Evolutionary conservation across 2,888 invertebrate genomes (phyloP), one percentile per base, ranked within the genome.

Genomic region (Cinara cedri): DNA sequence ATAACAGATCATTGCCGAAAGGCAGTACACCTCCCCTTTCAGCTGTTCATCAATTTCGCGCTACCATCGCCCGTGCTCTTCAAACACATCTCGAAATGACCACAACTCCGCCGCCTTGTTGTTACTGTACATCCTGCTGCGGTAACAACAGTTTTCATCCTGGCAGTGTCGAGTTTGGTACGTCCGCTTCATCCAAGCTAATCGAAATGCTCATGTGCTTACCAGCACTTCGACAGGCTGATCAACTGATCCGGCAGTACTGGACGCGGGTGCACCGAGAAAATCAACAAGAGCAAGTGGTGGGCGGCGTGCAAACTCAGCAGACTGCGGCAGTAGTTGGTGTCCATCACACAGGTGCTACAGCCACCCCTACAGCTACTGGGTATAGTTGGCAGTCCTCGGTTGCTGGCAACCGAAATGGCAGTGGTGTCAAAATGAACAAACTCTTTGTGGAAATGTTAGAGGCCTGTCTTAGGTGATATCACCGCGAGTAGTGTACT

Each of bases 401-500:
- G n/a, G 13, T 44, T 0, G 46, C 72, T 26, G 46, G 42, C n/a
- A 44, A 21, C 4, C 1, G 14, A 3, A 9, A 11, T 14, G 21
- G 49, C 2, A 1, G n/a, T 11, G 62, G 62, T 11, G 93, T 95
- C 81, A 92, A 92, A 83, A 95, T 98, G 94, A 97, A 97, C 88
- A 97, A 97, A 87, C 90, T 98, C 75, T 97, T 98, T 87, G 90
- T 96, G 68, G 97, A 97, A 88, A 97, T 97, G 97, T 89, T 97
- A 81, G 97, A 97, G 86, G 92, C 93, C 1, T 90, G 90, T 82
- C 42, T 78, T 16, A 44, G 76, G 11, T 78, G 51, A 63, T 34
- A 16, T 16, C 26, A 3, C 49, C 26, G 21, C 9, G 21, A 13
- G 54, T 19, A 42, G n/a, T 21, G 24, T 19, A 21, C 42, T 42